Percentiles rank a stretch among this genome's conserved stretches.
phyloP scores from a whole-genome alignment of 2,113 vertebrate genomes.

The Neotoma lepida region DNA sequence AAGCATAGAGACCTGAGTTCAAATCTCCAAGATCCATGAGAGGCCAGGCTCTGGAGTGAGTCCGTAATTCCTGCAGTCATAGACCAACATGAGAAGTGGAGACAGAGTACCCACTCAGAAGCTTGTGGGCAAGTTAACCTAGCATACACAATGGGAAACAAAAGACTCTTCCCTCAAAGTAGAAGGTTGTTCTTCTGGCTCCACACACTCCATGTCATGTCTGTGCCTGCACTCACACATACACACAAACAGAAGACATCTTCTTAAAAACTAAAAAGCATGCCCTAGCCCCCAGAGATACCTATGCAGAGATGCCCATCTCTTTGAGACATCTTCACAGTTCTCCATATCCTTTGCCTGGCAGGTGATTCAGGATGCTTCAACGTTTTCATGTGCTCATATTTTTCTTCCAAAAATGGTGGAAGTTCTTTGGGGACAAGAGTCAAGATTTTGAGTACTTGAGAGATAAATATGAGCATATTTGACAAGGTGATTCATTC shows the following conservation, averaged over 20 bases:
- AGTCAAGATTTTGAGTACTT: neutral
- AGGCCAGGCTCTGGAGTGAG: too few species aligned
- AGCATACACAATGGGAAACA: neutral
- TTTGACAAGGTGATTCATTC: neutral
- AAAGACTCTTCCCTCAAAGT: neutral
- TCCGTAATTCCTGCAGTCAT: neutral
- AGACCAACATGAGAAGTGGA: neutral
- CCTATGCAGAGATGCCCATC: neutral
- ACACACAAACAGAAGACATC: neutral
- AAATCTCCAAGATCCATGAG: neutral
- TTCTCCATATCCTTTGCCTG: neutral
- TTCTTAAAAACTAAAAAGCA: neutral
- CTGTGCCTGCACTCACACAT: neutral
- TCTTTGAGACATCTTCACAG: neutral
- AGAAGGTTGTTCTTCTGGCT: neutral
- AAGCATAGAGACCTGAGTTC: neutral
- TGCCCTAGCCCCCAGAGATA: neutral
- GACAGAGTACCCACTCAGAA: neutral
- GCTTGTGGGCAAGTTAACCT: neutral
- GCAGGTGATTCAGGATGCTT: neutral
- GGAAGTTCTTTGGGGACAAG: neutral
- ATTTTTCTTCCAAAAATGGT: neutral
- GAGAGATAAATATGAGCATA: neutral
- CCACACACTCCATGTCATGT: neutral
- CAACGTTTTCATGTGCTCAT: neutral